A percentile compares a stretch with the other conserved stretches of the same genome.
phyloP scores from a whole-genome alignment of 2,888 invertebrate species.

The Hoplodrina blanda region DNA sequence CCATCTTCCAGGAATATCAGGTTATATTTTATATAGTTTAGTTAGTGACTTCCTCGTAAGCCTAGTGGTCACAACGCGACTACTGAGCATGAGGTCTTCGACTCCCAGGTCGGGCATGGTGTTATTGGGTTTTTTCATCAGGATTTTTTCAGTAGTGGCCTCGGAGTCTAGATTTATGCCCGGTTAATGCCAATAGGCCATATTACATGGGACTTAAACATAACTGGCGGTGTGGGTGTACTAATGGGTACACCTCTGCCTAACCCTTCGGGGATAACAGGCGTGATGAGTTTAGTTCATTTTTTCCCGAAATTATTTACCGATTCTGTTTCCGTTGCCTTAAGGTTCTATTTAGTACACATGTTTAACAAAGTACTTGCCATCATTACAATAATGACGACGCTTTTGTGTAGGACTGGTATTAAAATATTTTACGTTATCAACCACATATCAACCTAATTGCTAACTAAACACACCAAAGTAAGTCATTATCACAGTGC shows the following conservation, averaged over 20 bases:
- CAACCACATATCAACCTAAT: not conserved
- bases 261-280: no score
- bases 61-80: no score
- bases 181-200: no score
- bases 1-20: conserved; percentile 15
- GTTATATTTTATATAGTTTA: not conserved
- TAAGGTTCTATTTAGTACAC: not conserved
- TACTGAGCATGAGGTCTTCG: no score
- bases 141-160: no score
- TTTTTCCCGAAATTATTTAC: not conserved
- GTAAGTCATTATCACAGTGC: not conserved
- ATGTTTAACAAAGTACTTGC: not conserved
- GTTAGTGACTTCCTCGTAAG: no score
- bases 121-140: no score
- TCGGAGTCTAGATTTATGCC: no score
- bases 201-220: no score
- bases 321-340: not conserved
- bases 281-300: not conserved
- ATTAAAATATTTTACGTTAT: not conserved
- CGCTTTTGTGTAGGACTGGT: not conserved
- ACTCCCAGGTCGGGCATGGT: no score
- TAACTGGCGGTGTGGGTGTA: no score
- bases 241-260: no score
- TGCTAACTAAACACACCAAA: not conserved
- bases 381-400: not conserved